Evolutionary conservation across 2,797 vertebrate species (phyloP).

Genomic region (Peromyscus attwateri): DNA sequence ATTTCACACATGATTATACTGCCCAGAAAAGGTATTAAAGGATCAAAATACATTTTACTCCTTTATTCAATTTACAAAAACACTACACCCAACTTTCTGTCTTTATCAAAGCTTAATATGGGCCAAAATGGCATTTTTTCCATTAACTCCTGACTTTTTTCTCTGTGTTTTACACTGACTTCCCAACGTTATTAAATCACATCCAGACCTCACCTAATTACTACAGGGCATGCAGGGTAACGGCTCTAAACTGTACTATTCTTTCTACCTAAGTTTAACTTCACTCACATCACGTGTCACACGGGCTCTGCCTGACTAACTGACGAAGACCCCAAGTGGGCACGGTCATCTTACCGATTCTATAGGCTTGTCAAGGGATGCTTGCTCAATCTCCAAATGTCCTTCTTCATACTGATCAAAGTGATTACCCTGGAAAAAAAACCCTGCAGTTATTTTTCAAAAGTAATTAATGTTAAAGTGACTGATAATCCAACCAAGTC

Average conservation of each 20-base stretch:
- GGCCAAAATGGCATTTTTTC: slow-evolving; percentile 68
- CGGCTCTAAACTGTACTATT: slow-evolving; percentile 65
- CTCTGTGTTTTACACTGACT: slow-evolving; percentile 59
- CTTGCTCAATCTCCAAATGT: slow-evolving; percentile 99
- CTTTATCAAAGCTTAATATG: slow-evolving; percentile 70
- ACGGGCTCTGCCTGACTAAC: slow-evolving; percentile 82
- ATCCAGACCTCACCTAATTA: slow-evolving; percentile 76
- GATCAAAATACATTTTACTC: slow-evolving; percentile 83
- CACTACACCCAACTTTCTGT: slow-evolving; percentile 70
- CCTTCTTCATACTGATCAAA: slow-evolving; percentile 99
- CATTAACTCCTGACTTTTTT: slow-evolving; percentile 36
- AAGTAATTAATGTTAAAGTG: slow-evolving; percentile 57
- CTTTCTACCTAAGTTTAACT: slow-evolving; percentile 70
- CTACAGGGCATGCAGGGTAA: slow-evolving; percentile 82
- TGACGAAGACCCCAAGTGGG: slow-evolving; percentile 86
- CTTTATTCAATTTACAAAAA: slow-evolving; percentile 59
- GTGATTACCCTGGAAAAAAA: slow-evolving; percentile 95
- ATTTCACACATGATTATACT: slow-evolving; percentile 28
- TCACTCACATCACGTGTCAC: slow-evolving; percentile 87
- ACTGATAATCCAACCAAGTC: not conserved
- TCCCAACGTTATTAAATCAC: slow-evolving; percentile 65
- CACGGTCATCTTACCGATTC: slow-evolving; percentile 96
- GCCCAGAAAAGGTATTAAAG: slow-evolving; percentile 74
- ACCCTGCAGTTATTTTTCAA: slow-evolving; percentile 69
- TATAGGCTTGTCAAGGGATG: slow-evolving; percentile 99